Evolutionary conservation across 2,113 vertebrate genomes (phyloP).

Genomic region (Emydocephalus ijimae): DNA sequence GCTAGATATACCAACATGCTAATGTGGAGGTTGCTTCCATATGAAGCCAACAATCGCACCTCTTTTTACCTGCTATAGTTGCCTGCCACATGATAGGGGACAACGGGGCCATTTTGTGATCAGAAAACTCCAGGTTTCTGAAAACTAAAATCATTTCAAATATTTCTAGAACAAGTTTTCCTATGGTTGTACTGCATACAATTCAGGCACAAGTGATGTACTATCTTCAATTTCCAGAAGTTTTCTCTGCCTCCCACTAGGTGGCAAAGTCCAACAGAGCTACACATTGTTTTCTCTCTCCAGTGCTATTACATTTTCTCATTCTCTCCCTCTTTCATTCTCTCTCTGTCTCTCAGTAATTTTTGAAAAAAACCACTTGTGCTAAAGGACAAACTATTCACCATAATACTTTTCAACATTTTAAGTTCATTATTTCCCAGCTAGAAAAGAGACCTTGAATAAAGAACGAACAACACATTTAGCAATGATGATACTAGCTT

Average conservation of each 20-base stretch:
- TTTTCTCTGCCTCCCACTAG: background rate
- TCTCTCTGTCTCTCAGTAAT: background rate
- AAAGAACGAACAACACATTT: background rate
- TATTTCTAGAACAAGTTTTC: background rate
- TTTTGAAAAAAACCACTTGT: background rate
- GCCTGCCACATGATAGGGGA: background rate
- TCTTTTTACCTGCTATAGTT: background rate
- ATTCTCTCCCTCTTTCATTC: background rate
- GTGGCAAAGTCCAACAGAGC: background rate
- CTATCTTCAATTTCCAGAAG: background rate
- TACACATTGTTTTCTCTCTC: background rate
- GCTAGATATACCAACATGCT: background rate
- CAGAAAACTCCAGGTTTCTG: background rate
- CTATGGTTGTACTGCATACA: background rate
- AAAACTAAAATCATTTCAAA: background rate
- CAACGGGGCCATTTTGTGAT: background rate
- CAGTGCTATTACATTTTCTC: background rate
- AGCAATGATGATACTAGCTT: rapidly evolving
- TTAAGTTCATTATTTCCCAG: background rate
- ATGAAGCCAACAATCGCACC: background rate
- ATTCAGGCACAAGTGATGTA: background rate
- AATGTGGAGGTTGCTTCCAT: background rate
- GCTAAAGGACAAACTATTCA: background rate
- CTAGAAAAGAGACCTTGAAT: background rate
- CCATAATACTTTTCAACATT: background rate